Conservation (phyloP, 2,113 vertebrate genomes). For the Potamarius usumacintae region DNA sequence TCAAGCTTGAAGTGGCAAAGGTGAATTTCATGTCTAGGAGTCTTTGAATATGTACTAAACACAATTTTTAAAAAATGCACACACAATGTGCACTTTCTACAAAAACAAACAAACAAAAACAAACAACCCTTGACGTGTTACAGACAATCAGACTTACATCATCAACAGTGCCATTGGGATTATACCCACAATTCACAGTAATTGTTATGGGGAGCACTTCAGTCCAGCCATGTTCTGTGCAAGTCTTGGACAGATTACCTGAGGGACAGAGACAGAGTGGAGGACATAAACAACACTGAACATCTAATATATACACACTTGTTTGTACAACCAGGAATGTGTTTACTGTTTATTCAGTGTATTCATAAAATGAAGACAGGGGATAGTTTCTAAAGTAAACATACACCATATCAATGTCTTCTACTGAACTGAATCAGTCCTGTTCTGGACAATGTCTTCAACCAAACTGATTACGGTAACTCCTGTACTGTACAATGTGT, state of each 20-base stretch:
- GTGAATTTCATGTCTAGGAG: constrained; percentile 3
- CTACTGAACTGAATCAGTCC: neutral
- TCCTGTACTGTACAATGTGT: neutral
- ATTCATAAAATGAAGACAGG: neutral
- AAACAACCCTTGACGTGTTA: neutral
- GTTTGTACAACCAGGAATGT: neutral
- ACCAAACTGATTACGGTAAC: neutral
- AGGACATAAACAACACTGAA: constrained; percentile 20
- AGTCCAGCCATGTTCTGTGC: constrained; percentile 85
- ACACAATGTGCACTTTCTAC: too few species aligned
- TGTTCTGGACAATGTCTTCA: neutral
- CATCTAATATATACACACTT: neutral
- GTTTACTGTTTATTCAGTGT: neutral
- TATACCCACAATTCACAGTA: constrained; percentile 77
- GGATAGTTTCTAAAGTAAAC: neutral
- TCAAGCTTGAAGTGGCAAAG: constrained; percentile 25
- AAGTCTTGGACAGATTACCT: constrained; percentile 90
- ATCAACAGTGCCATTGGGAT: constrained; percentile 69
- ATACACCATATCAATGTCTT: neutral
- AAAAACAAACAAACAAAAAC: neutral
- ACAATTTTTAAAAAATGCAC: neutral
- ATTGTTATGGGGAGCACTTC: constrained; percentile 80
- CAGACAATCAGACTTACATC: constrained; percentile 76
- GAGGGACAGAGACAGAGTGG: constrained; percentile 22
- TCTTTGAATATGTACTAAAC: constrained; percentile 1